Evolutionary conservation across 2,113 vertebrate species (phyloP).

Genomic region (Crotalus tigris): DNA sequence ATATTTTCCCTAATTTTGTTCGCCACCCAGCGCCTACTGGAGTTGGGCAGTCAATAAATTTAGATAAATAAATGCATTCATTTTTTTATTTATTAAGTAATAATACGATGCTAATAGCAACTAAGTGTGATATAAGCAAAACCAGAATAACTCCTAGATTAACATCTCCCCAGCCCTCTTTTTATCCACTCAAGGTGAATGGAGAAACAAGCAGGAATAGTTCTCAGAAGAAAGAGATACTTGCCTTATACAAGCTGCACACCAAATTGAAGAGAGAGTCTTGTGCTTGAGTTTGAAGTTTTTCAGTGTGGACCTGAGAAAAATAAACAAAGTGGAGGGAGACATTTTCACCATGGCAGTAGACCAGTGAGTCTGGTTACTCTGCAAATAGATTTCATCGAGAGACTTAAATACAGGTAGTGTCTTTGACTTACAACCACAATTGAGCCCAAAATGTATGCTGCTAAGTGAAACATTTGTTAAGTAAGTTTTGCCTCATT

Average conservation of each 20-base stretch:
- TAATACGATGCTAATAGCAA: background rate
- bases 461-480: background rate
- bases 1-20: background rate
- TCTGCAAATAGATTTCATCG: background rate
- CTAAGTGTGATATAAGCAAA: background rate
- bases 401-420: background rate
- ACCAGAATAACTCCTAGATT: background rate
- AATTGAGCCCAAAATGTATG: background rate
- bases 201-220: background rate
- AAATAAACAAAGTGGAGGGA: background rate
- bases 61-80: background rate
- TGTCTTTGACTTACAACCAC: background rate
- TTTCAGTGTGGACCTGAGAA: conserved; percentile 64
- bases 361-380: background rate
- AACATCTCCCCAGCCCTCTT: background rate
- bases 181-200: background rate
- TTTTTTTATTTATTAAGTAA: background rate
- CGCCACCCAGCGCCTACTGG: background rate
- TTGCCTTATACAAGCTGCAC: conserved; percentile 80
- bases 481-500: background rate
- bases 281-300: conserved; percentile 66
- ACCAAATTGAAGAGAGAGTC: conserved; percentile 71
- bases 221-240: background rate
- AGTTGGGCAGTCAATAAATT: background rate
- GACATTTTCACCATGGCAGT: too few species aligned